A percentile compares a stretch with the other conserved stretches of the same genome.
Conservation (phyloP, 2,888 invertebrate genomes). For the Tineola bisselliella region DNA sequence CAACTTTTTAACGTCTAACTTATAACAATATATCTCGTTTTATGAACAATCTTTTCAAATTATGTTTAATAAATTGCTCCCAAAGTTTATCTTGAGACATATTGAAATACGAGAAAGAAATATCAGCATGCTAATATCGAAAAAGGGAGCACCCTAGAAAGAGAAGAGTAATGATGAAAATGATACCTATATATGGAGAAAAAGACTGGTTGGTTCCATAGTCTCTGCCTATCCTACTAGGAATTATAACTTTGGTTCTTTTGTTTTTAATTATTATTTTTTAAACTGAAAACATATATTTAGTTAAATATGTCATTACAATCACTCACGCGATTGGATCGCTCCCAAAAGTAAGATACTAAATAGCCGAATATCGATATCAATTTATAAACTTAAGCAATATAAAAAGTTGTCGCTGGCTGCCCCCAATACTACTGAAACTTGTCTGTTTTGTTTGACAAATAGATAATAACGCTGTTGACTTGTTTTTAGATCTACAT, state of each 20-base stretch:
- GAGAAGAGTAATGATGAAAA: no score
- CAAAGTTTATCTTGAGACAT: no score
- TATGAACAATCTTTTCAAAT: background rate
- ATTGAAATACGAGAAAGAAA: no score
- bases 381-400: constrained; percentile 9
- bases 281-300: no score
- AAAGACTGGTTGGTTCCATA: no score
- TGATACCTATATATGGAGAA: no score
- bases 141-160: no score
- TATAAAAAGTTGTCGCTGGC: background rate
- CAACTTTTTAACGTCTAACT: background rate
- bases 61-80: background rate
- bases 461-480: background rate
- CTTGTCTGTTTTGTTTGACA: constrained; percentile 4
- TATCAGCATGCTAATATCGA: no score
- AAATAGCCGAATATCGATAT: background rate
- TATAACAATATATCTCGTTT: background rate
- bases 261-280: no score
- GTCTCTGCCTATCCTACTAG: no score
- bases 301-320: background rate
- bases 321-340: background rate
- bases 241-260: no score
- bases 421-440: background rate
- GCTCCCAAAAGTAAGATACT: background rate
- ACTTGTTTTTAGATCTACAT: constrained; percentile 3